phyloP scores from a whole-genome alignment of 2,113 vertebrate genomes.

The Albula goreensis region DNA sequence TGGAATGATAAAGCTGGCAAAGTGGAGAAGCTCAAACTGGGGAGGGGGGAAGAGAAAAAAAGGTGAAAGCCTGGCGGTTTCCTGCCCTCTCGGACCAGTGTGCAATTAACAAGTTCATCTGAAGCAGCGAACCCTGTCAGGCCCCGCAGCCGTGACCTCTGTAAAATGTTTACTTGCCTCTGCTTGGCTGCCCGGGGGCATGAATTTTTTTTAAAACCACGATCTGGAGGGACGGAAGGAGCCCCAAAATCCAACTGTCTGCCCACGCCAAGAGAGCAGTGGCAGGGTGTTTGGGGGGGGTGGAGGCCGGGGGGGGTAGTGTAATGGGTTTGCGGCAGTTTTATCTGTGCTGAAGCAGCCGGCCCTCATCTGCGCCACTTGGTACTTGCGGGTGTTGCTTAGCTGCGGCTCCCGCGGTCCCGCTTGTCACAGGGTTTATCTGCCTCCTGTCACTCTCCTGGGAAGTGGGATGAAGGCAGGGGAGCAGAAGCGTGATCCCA shows the following conservation, averaged over 20 bases:
- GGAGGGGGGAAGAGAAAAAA: slow-evolving; percentile 14
- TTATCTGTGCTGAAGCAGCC: not conserved
- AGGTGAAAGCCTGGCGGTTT: slow-evolving; percentile 34
- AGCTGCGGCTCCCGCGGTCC: not conserved
- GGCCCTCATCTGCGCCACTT: not conserved
- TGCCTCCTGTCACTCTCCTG: not conserved
- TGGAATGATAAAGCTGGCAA: slow-evolving; percentile 62
- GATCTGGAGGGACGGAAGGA: not conserved
- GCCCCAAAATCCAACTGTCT: not conserved
- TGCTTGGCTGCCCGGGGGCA: not conserved
- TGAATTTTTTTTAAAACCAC: not conserved
- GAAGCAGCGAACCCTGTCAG: not conserved
- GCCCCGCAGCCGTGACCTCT: not conserved
- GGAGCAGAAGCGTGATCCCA: not conserved
- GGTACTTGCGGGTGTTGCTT: not conserved
- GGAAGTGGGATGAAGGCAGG: not conserved
- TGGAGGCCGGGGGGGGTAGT: not conserved
- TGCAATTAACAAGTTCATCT: slow-evolving; percentile 37
- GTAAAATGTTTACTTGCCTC: not conserved
- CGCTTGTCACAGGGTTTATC: not conserved
- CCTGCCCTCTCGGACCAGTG: slow-evolving; percentile 19
- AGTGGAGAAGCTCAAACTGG: not conserved
- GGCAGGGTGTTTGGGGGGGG: not conserved
- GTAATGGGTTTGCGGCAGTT: not conserved
- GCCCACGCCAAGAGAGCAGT: not conserved